Conservation (phyloP, 2,113 vertebrate genomes). For the Bubo scandiacus region DNA sequence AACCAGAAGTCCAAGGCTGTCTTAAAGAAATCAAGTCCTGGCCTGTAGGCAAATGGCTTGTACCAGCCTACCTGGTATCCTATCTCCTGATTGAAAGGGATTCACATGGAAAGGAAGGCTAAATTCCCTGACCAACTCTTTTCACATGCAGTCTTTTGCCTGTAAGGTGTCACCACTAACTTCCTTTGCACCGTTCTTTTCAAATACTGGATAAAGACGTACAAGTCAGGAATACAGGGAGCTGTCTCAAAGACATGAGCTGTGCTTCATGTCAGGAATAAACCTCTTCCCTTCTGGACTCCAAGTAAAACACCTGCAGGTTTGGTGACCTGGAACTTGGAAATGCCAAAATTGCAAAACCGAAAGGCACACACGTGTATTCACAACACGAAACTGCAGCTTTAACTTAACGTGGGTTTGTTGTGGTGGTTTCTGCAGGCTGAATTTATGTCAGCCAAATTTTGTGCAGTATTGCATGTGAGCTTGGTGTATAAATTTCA, state of each 20-base stretch:
- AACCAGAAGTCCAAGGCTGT: neutral
- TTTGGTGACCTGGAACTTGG: neutral
- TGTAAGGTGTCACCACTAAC: neutral
- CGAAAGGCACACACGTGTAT: fast-evolving
- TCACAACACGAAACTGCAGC: neutral
- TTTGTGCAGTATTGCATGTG: neutral
- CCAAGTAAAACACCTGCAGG: neutral
- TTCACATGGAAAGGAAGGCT: neutral
- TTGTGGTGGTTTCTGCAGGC: neutral
- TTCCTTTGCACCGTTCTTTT: neutral
- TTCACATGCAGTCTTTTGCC: neutral
- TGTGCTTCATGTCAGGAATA: neutral
- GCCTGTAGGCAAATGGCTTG: neutral
- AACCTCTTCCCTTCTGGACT: neutral
- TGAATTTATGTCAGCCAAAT: neutral
- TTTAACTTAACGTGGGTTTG: fast-evolving
- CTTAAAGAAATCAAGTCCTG: neutral
- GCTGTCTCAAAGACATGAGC: neutral
- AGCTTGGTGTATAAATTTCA: neutral
- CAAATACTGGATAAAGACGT: neutral
- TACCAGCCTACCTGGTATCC: neutral
- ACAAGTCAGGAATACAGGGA: neutral
- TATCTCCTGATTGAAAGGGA: neutral
- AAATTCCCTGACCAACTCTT: neutral
- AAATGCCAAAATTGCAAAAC: neutral